Evolutionary conservation across 1,140 invertebrate species (phyloP).

Genomic region (Zophobas morio): DNA sequence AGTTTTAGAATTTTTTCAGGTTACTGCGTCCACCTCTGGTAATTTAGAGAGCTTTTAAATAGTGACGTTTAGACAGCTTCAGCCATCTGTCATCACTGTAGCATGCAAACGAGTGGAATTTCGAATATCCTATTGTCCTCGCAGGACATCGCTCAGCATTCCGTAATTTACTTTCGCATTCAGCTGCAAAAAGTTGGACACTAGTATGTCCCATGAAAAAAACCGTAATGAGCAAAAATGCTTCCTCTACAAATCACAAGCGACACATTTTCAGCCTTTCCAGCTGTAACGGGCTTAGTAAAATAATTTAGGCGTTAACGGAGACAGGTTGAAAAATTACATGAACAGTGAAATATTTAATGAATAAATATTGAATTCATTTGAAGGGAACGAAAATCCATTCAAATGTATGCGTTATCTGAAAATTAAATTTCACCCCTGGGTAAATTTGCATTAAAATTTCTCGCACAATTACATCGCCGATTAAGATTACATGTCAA

Average conservation of each 20-base stretch:
- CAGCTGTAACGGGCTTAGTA: background rate
- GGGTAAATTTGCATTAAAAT: conserved; percentile 54
- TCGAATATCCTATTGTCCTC: conserved; percentile 28
- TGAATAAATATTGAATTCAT: conserved; percentile 42
- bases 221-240: background rate
- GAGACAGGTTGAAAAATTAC: conserved; percentile 16
- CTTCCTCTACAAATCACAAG: background rate
- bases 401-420: conserved; percentile 47
- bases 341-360: conserved; percentile 36
- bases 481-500: conserved; percentile 58
- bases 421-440: conserved; percentile 54
- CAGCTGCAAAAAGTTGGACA: conserved; percentile 4
- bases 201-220: background rate
- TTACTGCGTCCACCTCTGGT: conserved; percentile 12
- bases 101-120: conserved; percentile 46
- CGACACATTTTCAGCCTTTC: conserved; percentile 1
- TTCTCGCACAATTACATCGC: conserved; percentile 50
- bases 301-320: conserved; percentile 25
- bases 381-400: conserved; percentile 35
- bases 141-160: conserved; percentile 33
- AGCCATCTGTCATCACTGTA: conserved; percentile 43
- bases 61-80: conserved; percentile 37
- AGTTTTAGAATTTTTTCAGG: conserved; percentile 32
- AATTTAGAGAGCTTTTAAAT: conserved; percentile 37
- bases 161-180: conserved; percentile 44